Evolutionary conservation across 2,113 vertebrate species (phyloP).

Genomic region (Dasyornis broadbenti): DNA sequence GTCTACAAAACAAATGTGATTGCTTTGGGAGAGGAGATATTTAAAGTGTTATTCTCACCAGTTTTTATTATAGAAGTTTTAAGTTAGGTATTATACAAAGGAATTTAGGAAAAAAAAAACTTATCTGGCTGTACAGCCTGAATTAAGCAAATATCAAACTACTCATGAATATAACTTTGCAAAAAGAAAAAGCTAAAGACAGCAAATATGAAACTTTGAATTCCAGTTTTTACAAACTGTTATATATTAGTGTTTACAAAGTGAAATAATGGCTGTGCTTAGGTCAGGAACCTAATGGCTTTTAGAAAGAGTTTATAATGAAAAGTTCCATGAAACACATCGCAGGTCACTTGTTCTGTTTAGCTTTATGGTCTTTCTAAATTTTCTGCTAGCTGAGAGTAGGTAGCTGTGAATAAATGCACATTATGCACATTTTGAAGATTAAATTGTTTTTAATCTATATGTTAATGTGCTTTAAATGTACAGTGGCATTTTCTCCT

Average conservation of each 20-base stretch:
- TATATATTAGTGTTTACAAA: not conserved
- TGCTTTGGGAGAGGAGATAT: not conserved
- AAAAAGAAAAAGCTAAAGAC: not conserved
- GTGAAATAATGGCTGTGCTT: not conserved
- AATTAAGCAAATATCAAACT: not conserved
- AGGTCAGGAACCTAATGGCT: not conserved
- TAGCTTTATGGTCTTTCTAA: not conserved
- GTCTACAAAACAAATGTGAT: not conserved
- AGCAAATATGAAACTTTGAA: not conserved
- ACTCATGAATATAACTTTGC: not conserved
- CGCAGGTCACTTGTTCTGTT: not conserved
- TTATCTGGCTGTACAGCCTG: not conserved
- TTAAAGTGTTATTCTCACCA: not conserved
- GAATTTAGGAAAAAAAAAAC: not conserved
- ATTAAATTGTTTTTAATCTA: conserved; percentile 52
- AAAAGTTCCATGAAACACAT: not conserved
- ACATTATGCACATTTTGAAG: not conserved
- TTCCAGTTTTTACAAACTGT: not conserved
- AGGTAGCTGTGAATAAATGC: not conserved
- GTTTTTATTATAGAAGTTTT: not conserved
- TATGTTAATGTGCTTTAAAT: conserved; percentile 36
- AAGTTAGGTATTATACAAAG: not conserved
- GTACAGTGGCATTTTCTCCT: not conserved
- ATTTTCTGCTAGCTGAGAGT: not conserved
- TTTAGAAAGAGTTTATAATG: not conserved